Evolutionary conservation across 2,113 vertebrate genomes (phyloP).

Genomic region (Cyanoliseus patagonus): DNA sequence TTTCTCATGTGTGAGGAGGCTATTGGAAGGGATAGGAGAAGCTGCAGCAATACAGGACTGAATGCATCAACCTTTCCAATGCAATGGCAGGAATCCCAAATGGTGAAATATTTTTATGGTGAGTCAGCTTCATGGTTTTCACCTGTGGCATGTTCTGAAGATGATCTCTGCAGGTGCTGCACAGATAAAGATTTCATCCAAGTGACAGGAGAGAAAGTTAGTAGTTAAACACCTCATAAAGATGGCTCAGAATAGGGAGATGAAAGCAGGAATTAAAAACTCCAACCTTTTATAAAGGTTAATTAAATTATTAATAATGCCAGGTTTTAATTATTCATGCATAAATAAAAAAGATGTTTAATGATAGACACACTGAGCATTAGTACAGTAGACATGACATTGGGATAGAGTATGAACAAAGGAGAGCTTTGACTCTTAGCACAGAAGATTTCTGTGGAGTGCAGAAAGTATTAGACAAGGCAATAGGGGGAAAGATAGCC

Average conservation of each 20-base stretch:
- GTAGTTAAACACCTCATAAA: not conserved
- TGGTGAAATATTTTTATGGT: not conserved
- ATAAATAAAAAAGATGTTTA: not conserved
- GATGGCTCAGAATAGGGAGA: not conserved
- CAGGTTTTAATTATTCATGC: conserved; percentile 16
- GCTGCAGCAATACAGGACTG: not conserved
- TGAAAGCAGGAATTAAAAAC: not conserved
- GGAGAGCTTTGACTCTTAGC: not conserved
- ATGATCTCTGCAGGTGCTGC: no score
- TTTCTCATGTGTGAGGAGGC: not conserved
- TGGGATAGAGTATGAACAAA: not conserved
- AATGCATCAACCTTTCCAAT: not conserved
- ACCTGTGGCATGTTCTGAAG: not conserved
- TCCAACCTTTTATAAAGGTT: not conserved
- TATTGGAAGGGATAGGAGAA: not conserved
- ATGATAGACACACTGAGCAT: not conserved
- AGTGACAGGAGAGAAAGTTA: not conserved
- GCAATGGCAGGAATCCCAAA: not conserved
- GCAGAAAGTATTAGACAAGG: not conserved
- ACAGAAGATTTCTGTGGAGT: not conserved
- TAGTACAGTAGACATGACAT: not conserved
- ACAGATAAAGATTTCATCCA: not conserved
- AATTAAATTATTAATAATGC: conserved; percentile 51
- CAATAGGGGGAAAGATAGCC: rapidly evolving
- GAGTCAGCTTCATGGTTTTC: not conserved